These are phyloP conservation scores for Lissocephala sabroskyi DNA, from an alignment of 2,888 invertebrate species.

Conservation along the genomic window DNA sequence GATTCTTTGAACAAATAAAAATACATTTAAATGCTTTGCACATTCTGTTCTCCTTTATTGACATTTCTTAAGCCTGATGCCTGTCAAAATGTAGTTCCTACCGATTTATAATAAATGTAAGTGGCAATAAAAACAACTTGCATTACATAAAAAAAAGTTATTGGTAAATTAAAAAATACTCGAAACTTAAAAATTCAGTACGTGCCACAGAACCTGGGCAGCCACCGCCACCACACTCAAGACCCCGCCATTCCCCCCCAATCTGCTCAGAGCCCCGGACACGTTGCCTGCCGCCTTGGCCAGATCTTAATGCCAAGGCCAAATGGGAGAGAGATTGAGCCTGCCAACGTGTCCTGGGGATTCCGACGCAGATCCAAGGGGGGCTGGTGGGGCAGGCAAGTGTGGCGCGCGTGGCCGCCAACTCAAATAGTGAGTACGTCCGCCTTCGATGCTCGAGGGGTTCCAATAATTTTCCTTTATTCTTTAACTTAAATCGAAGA, in stretches of 20 bases:
- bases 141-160: conserved; percentile 21
- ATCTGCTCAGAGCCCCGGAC: conserved; percentile 10
- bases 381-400: no score
- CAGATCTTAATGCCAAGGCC: conserved; percentile 28
- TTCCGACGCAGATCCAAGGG: no score
- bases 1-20: no score
- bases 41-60: conserved; percentile 47
- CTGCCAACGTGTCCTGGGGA: conserved; percentile 12
- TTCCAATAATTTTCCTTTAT: conserved; percentile 26
- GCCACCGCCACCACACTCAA: conserved; percentile 7
- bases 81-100: conserved; percentile 2
- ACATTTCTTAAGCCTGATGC: conserved; percentile 23
- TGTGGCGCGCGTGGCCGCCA: no score
- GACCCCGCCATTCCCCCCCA: conserved; percentile 7
- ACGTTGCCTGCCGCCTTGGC: conserved; percentile 24
- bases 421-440: conserved; percentile 12
- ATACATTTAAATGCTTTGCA: conserved; percentile 19
- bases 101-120: conserved; percentile 30
- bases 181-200: conserved; percentile 40
- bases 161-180: conserved; percentile 24
- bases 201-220: conserved; percentile 35
- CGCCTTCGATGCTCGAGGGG: conserved; percentile 7
- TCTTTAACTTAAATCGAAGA: conserved; percentile 66
- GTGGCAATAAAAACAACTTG: conserved; percentile 38
- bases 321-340: conserved; percentile 42